phyloP scores from a whole-genome alignment of 2,797 vertebrate genomes.

The Decapterus maruadsi region DNA sequence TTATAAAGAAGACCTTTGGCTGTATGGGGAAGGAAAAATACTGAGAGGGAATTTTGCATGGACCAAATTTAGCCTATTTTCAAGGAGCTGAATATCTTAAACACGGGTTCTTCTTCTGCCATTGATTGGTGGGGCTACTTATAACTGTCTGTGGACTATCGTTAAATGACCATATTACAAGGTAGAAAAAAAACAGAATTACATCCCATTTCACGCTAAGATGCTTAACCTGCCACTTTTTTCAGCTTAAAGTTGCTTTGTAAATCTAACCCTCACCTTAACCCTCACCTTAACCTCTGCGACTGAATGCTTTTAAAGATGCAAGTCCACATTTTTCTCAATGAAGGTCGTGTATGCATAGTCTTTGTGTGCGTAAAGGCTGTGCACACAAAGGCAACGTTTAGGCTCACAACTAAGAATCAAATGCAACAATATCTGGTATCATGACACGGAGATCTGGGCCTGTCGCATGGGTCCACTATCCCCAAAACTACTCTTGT shows the following conservation, averaged over 20 bases:
- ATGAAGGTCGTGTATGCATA: neutral
- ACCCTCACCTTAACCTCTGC: constrained; percentile 60
- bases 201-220: neutral
- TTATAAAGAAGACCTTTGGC: constrained; percentile 64
- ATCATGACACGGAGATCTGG: neutral
- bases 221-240: neutral
- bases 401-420: neutral
- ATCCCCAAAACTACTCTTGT: neutral
- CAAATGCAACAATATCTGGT: neutral
- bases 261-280: constrained; percentile 55
- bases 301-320: constrained; percentile 13
- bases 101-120: neutral
- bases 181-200: neutral
- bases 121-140: neutral
- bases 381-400: neutral
- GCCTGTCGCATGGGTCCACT: neutral
- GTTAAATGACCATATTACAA: constrained; percentile 15
- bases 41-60: constrained; percentile 36
- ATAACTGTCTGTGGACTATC: neutral
- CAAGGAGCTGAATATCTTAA: neutral
- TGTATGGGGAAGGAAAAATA: constrained; percentile 59
- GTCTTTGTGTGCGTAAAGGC: too few species aligned
- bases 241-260: constrained; percentile 25
- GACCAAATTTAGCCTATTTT: constrained; percentile 28
- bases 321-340: constrained; percentile 21